Conservation (phyloP, 2,797 vertebrate species). For the Steatocranus sp. region DNA sequence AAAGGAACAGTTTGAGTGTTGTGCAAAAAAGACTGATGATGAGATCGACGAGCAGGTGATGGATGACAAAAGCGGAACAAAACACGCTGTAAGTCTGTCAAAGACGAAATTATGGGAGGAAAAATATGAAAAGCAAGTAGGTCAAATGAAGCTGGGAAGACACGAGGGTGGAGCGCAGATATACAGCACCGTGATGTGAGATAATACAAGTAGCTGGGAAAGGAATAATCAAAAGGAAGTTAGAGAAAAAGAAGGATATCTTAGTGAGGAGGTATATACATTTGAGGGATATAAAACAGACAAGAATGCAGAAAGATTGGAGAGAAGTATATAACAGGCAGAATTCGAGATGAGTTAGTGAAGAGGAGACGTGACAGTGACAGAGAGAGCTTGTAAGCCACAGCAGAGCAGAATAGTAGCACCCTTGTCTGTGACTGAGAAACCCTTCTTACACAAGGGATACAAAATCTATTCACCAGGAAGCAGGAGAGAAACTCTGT, state of each 20-base stretch:
- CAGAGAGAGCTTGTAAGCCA: constrained; percentile 16
- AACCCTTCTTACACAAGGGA: constrained; percentile 32
- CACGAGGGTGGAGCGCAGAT: background rate
- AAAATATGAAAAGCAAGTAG: background rate
- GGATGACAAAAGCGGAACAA: background rate
- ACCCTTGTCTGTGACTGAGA: constrained; percentile 33
- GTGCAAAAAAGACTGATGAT: background rate
- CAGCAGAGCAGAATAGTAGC: constrained; percentile 38
- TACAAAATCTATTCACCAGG: constrained; percentile 44
- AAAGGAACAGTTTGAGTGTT: background rate
- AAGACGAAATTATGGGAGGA: background rate
- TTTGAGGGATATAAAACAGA: background rate
- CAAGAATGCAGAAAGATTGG: background rate
- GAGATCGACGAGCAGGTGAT: background rate
- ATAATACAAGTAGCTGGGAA: background rate
- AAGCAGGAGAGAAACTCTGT: constrained; percentile 33
- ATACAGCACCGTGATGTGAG: background rate
- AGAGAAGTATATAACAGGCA: background rate
- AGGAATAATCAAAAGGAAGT: background rate
- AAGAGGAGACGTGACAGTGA: constrained; percentile 68
- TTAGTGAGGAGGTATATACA: background rate
- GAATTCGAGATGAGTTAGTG: constrained; percentile 1
- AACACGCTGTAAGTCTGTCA: background rate
- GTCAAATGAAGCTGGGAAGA: constrained; percentile 10
- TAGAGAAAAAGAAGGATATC: background rate